Conservation (phyloP, 2,888 invertebrate genomes). For the Zootermopsis nevadensis region DNA sequence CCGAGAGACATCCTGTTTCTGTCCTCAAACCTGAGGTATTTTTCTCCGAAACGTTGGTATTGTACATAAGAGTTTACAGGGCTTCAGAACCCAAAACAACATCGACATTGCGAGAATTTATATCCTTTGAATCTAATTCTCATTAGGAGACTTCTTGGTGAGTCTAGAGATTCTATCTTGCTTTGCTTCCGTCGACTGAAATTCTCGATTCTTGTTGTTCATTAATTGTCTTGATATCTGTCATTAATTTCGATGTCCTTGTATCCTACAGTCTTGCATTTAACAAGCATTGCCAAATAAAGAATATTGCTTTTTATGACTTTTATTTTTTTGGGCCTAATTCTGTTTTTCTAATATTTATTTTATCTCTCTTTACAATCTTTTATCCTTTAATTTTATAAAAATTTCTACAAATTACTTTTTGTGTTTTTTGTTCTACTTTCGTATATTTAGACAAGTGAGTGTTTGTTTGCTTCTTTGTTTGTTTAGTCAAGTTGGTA, state of each 20-base stretch:
- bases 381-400: neutral
- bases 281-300: slow-evolving; percentile 30
- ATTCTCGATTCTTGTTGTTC: neutral
- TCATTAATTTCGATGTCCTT: slow-evolving; percentile 4
- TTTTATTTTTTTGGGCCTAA: neutral
- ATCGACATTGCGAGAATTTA: neutral
- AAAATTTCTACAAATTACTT: neutral
- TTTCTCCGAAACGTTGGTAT: no score
- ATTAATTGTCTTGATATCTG: slow-evolving; percentile 14
- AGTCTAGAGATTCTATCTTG: neutral
- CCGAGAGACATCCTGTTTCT: no score
- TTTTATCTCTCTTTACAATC: neutral
- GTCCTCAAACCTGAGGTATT: no score
- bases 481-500: no score
- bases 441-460: neutral
- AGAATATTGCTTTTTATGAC: neutral
- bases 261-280: neutral
- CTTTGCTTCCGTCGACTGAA: neutral
- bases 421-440: neutral
- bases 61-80: no score
- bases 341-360: neutral
- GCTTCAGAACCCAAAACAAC: no score
- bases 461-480: no score
- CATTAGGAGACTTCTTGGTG: neutral
- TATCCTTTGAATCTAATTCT: neutral